phyloP scores from a whole-genome alignment of 2,888 invertebrate genomes.

The Coleophora deauratella region DNA sequence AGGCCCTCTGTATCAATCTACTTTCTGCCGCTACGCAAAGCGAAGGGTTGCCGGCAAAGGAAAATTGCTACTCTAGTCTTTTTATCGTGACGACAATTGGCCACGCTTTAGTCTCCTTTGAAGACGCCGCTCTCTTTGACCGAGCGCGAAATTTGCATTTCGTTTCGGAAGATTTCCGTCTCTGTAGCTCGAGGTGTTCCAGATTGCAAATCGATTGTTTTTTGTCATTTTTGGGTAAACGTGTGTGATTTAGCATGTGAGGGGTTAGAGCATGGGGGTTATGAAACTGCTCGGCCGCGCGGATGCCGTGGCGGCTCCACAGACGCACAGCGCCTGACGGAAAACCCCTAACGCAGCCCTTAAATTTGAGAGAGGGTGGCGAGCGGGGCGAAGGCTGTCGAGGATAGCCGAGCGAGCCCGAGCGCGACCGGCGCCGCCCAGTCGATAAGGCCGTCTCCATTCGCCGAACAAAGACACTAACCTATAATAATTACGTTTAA shows the following conservation, averaged over 20 bases:
- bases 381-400: slow-evolving; percentile 39
- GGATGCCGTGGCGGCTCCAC: slow-evolving; percentile 35
- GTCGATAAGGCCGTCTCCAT: slow-evolving; percentile 73
- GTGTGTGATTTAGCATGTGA: slow-evolving; percentile 26
- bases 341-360: slow-evolving; percentile 63
- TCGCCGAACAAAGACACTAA: slow-evolving; percentile 70
- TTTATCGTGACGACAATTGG: slow-evolving; percentile 50
- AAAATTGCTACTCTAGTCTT: slow-evolving; percentile 57
- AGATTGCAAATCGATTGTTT: too few relatives aligned
- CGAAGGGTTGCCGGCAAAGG: slow-evolving; percentile 67
- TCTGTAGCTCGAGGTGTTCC: neutral
- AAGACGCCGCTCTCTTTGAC: slow-evolving; percentile 33
- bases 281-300: slow-evolving; percentile 35
- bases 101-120: slow-evolving; percentile 33
- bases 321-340: slow-evolving; percentile 49
- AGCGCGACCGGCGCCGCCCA: slow-evolving; percentile 68
- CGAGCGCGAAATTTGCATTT: slow-evolving; percentile 9
- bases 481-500: slow-evolving; percentile 73
- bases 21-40: slow-evolving; percentile 35
- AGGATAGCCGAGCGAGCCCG: slow-evolving; percentile 39
- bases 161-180: slow-evolving; percentile 2
- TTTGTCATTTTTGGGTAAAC: too few relatives aligned
- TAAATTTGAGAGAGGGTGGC: slow-evolving; percentile 55
- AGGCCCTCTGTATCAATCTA: too few relatives aligned
- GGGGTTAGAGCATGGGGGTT: slow-evolving; percentile 25